These are phyloP conservation scores for Eidolon helvum DNA, from an alignment of 2,113 vertebrate genomes.

Conservation along the genomic window DNA sequence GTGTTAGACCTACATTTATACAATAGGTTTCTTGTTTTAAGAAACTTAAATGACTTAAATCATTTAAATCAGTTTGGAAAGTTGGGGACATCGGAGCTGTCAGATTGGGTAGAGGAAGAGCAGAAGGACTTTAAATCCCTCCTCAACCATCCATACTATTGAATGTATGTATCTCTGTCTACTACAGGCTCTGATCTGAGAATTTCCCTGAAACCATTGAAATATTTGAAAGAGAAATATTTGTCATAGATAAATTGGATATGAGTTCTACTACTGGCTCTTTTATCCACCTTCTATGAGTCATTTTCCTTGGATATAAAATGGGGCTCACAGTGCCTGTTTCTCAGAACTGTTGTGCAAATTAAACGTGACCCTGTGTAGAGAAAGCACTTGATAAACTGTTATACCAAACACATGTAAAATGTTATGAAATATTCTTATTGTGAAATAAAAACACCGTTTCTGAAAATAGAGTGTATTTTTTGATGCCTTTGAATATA, in stretches of 20 bases:
- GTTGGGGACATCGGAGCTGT: background rate
- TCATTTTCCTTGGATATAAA: background rate
- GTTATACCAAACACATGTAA: background rate
- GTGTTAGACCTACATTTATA: background rate
- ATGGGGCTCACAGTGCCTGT: background rate
- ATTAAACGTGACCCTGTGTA: background rate
- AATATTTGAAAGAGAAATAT: background rate
- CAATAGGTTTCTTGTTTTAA: background rate
- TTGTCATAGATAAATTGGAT: background rate
- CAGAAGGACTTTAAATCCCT: background rate
- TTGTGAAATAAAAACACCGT: background rate
- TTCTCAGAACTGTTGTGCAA: background rate
- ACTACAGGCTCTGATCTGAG: background rate
- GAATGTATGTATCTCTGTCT: background rate
- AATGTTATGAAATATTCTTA: background rate
- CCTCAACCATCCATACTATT: background rate
- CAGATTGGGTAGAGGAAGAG: background rate
- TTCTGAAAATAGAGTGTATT: background rate
- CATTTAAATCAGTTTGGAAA: background rate
- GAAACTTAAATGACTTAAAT: background rate
- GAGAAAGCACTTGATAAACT: background rate
- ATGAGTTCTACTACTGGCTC: background rate
- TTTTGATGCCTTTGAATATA: background rate
- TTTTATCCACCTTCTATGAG: background rate
- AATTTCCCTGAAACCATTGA: background rate